Evolutionary conservation across 2,113 vertebrate genomes (phyloP).

Genomic region (Mobula hypostoma): DNA sequence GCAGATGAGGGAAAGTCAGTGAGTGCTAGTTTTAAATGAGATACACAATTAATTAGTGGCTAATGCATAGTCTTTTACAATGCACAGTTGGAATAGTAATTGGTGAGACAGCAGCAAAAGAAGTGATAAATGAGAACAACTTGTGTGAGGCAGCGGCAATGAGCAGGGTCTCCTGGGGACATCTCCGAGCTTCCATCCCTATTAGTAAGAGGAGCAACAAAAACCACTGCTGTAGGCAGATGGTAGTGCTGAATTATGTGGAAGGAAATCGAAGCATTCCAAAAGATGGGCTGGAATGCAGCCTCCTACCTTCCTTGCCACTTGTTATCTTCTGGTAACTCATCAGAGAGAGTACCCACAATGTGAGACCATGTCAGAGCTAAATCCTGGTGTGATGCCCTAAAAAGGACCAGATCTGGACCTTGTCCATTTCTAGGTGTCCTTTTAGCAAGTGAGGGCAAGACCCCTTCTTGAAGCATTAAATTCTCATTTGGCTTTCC

Average conservation of each 20-base stretch:
- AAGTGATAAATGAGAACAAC: constrained; percentile 27
- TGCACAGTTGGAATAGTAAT: neutral
- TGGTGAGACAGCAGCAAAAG: neutral
- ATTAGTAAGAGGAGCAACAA: neutral
- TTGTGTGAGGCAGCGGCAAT: neutral
- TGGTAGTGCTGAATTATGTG: neutral
- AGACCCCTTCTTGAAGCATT: neutral
- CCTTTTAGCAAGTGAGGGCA: neutral
- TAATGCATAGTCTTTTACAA: neutral
- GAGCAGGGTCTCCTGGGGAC: neutral
- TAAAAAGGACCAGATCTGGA: no score
- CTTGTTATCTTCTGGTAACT: neutral
- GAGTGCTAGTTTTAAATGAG: neutral
- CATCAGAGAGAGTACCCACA: neutral
- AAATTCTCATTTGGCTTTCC: no score
- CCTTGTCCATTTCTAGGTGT: neutral
- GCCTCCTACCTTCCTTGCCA: no score
- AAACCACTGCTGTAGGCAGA: neutral
- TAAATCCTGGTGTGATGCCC: neutral
- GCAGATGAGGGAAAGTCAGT: neutral
- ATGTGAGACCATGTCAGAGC: neutral
- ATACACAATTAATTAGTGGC: neutral
- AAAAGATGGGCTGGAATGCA: neutral
- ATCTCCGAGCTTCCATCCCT: neutral
- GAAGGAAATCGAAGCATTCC: neutral